Percentiles rank a stretch among this genome's conserved stretches.
phyloP scores from a whole-genome alignment of 2,888 invertebrate species.

The Drosophila borealis region DNA sequence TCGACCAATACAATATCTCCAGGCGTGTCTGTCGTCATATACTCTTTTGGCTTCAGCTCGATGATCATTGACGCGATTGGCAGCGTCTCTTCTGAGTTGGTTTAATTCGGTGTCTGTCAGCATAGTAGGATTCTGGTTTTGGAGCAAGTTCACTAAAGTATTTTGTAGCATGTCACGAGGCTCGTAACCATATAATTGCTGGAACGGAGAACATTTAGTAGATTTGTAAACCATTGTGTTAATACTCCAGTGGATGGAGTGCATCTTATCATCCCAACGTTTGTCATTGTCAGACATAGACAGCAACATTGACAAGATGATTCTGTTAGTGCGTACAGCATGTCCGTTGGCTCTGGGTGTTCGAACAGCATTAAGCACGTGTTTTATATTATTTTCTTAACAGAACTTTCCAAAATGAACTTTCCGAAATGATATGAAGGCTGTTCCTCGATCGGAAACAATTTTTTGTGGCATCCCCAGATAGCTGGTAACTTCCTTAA shows the following conservation, averaged over 20 bases:
- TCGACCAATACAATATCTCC: conserved; percentile 1
- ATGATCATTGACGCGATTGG: conserved; percentile 1
- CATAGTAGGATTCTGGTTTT: not conserved
- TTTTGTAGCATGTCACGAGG: not conserved
- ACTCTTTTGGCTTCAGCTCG: conserved; percentile 7
- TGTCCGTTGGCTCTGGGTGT: too few species aligned
- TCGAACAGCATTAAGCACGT: too few species aligned
- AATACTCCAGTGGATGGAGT: not conserved
- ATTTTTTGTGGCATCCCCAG: not conserved
- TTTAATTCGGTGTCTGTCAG: conserved; percentile 12
- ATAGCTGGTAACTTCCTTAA: conserved; percentile 2
- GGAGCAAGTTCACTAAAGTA: not conserved
- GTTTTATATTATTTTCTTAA: too few species aligned
- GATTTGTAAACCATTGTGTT: not conserved
- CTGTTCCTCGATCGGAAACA: not conserved
- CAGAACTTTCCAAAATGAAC: too few species aligned
- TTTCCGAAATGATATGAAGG: not conserved
- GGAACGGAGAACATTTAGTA: not conserved
- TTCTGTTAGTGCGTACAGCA: too few species aligned
- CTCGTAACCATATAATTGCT: not conserved
- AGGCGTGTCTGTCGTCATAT: conserved; percentile 2
- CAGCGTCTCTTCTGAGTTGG: not conserved
- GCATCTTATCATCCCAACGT: conserved; percentile 6
- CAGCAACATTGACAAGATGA: too few species aligned
- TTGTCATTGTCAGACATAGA: not conserved